phyloP scores from a whole-genome alignment of 2,888 invertebrate species.

The Conchocele bisecta region DNA sequence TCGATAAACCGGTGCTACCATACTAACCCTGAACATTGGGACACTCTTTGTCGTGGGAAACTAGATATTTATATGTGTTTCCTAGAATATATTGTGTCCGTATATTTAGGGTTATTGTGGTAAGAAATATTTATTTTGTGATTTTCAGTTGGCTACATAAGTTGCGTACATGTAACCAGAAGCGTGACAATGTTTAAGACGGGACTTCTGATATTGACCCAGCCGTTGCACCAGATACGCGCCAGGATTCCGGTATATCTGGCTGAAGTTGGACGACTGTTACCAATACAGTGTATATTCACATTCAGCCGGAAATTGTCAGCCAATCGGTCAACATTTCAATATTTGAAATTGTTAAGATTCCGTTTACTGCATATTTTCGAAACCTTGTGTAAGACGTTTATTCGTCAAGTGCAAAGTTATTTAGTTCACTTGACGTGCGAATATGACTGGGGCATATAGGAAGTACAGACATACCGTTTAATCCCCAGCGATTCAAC shows the following conservation, averaged over 20 bases:
- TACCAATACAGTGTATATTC: constrained; percentile 71
- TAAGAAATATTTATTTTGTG: too few relatives aligned
- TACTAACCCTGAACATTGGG: too few relatives aligned
- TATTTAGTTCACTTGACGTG: constrained; percentile 68
- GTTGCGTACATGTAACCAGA: too few relatives aligned
- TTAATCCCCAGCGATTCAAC: constrained; percentile 39
- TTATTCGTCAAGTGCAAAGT: constrained; percentile 62
- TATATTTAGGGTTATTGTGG: too few relatives aligned
- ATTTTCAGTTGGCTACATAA: too few relatives aligned
- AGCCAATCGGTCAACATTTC: neutral
- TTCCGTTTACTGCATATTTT: constrained; percentile 64
- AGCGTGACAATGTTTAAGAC: constrained; percentile 69
- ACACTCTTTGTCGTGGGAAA: too few relatives aligned
- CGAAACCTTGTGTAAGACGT: constrained; percentile 65
- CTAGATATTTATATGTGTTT: too few relatives aligned
- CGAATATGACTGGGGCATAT: constrained; percentile 70
- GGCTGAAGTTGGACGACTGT: constrained; percentile 62
- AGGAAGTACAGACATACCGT: constrained; percentile 37
- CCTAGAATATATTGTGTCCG: too few relatives aligned
- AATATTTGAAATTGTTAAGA: constrained; percentile 40
- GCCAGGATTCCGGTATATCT: constrained; percentile 61
- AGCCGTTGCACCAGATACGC: constrained; percentile 64
- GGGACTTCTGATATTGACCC: constrained; percentile 72
- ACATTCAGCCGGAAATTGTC: constrained; percentile 65
- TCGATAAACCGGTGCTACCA: too few relatives aligned